Percentiles rank a stretch among this genome's conserved stretches.
Conservation (phyloP, 2,888 invertebrate species). For the Agrotis puta region DNA sequence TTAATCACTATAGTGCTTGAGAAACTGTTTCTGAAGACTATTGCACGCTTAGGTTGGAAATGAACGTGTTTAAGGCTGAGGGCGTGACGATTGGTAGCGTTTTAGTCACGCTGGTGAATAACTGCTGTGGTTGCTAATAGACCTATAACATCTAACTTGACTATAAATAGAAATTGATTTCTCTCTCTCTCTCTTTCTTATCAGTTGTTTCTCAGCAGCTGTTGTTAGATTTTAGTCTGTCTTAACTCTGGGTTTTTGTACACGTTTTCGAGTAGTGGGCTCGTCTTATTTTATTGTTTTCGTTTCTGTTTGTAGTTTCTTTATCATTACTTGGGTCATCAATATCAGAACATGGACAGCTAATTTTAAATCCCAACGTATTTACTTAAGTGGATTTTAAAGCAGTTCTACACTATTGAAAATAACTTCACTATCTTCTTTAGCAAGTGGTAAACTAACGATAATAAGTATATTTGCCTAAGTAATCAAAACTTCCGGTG, state of each 20-base stretch:
- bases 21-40: constrained; percentile 56
- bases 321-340: not conserved
- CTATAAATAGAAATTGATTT: constrained; percentile 1
- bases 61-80: constrained; percentile 49
- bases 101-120: constrained; percentile 57
- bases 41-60: constrained; percentile 54
- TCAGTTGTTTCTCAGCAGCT: not conserved
- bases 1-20: constrained; percentile 53
- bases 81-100: constrained; percentile 58
- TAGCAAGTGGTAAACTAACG: not conserved
- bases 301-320: not conserved
- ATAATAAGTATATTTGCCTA: constrained; percentile 28
- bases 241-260: not conserved
- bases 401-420: not conserved
- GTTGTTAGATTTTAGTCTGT: not conserved
- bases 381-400: too few relatives aligned
- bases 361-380: too few relatives aligned
- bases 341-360: not conserved
- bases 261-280: not conserved
- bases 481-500: constrained; percentile 39
- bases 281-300: not conserved
- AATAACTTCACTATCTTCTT: not conserved
- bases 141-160: constrained; percentile 11
- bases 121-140: constrained; percentile 27
- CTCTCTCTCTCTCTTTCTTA: not conserved